Percentiles rank a stretch among this genome's conserved stretches.
Evolutionary conservation across 1,140 invertebrate genomes (phyloP).

Genomic region (Bursaphelenchus mucronatus): DNA sequence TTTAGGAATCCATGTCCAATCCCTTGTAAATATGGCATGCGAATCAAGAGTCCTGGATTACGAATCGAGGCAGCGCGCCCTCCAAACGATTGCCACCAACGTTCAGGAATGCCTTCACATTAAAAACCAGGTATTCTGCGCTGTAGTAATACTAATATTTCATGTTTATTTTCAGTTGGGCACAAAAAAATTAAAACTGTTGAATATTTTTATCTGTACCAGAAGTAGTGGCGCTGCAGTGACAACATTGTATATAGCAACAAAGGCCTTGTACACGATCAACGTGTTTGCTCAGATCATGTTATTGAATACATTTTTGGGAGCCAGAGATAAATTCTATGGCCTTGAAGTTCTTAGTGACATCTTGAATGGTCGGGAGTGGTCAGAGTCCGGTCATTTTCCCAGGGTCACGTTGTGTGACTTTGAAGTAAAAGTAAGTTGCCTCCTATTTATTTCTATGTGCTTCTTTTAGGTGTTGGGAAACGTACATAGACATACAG

Average conservation of each 20-base stretch:
- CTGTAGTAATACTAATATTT: not conserved
- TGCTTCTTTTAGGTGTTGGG: conserved; percentile 45
- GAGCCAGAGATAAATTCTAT: conserved; percentile 35
- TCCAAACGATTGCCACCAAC: conserved; percentile 60
- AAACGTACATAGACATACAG: conserved; percentile 58
- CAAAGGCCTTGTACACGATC: conserved; percentile 60
- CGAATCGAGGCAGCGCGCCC: conserved; percentile 52
- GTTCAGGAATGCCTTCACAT: conserved; percentile 60
- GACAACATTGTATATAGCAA: conserved; percentile 60
- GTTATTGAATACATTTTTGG: conserved; percentile 47
- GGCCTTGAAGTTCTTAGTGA: conserved; percentile 50
- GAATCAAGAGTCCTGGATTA: conserved; percentile 56
- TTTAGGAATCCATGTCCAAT: conserved; percentile 60
- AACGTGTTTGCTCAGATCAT: conserved; percentile 51
- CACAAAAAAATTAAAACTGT: conserved; percentile 52
- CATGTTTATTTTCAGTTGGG: conserved; percentile 50
- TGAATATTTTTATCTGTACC: conserved; percentile 59
- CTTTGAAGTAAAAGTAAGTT: conserved; percentile 59
- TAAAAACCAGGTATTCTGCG: conserved; percentile 56
- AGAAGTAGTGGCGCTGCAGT: conserved; percentile 60
- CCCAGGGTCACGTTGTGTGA: conserved; percentile 56
- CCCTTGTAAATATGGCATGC: conserved; percentile 59
- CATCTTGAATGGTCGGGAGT: conserved; percentile 59
- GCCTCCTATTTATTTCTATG: conserved; percentile 6
- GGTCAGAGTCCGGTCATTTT: conserved; percentile 55